These are phyloP conservation scores for Ypsolopha scabrella DNA, from an alignment of 2,888 invertebrate species.

Conservation along the genomic window DNA sequence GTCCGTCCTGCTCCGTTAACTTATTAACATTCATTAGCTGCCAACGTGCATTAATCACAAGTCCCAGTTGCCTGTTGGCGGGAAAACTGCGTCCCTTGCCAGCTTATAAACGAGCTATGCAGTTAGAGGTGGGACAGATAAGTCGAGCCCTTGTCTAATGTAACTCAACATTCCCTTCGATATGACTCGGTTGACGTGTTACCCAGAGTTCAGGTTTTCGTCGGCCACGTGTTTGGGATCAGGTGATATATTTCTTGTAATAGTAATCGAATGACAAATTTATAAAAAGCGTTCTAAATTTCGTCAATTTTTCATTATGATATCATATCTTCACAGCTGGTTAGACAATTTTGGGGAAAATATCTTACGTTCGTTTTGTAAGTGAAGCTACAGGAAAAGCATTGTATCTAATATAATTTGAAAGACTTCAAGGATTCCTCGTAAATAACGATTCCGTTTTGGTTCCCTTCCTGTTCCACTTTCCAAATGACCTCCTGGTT, in stretches of 20 bases:
- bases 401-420: too few relatives aligned
- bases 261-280: too few relatives aligned
- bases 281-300: too few relatives aligned
- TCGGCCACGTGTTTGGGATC: slow-evolving; percentile 11
- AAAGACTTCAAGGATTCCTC: too few relatives aligned
- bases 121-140: slow-evolving; percentile 26
- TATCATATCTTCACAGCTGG: too few relatives aligned
- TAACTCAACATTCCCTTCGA: slow-evolving; percentile 9
- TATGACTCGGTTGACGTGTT: slow-evolving; percentile 35
- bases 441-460: too few relatives aligned
- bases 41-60: slow-evolving; percentile 37
- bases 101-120: slow-evolving; percentile 38
- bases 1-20: slow-evolving; percentile 13
- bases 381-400: too few relatives aligned
- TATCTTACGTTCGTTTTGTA: too few relatives aligned
- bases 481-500: too few relatives aligned
- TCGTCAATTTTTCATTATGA: too few relatives aligned
- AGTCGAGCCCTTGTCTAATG: slow-evolving; percentile 10
- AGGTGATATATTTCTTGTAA: slow-evolving; percentile 6
- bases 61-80: slow-evolving; percentile 39
- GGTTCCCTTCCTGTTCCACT: too few relatives aligned
- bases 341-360: too few relatives aligned
- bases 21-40: slow-evolving; percentile 38
- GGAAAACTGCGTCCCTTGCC: slow-evolving; percentile 33
- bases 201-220: slow-evolving; percentile 23